Conservation (phyloP, 2,113 vertebrate genomes). For the Trematocara nigrifrons region DNA sequence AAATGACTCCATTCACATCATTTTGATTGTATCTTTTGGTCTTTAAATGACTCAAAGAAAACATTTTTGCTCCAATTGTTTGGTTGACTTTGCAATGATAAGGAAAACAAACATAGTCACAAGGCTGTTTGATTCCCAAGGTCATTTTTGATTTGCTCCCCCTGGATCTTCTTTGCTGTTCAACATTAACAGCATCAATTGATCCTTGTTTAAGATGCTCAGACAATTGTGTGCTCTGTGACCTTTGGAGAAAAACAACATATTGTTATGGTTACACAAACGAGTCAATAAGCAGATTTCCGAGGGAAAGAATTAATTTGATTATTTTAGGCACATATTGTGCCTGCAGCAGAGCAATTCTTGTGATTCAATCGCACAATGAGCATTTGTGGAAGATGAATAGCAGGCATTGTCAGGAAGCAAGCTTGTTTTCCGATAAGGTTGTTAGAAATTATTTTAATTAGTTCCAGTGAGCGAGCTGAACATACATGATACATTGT, state of each 20-base stretch:
- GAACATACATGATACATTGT: constrained; percentile 77
- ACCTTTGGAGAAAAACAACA: constrained; percentile 70
- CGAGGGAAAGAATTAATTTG: constrained; percentile 67
- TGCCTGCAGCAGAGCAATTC: constrained; percentile 70
- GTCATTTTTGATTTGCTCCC: constrained; percentile 2
- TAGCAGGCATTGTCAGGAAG: constrained; percentile 61
- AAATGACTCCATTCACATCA: background rate
- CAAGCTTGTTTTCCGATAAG: constrained; percentile 80
- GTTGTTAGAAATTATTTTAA: constrained; percentile 89
- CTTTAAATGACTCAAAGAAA: constrained; percentile 1
- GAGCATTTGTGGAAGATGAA: constrained; percentile 71
- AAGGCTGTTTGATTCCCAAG: constrained; percentile 23
- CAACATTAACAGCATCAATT: constrained; percentile 31
- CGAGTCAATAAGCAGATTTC: constrained; percentile 58
- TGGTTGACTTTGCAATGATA: constrained; percentile 38
- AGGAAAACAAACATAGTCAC: constrained; percentile 45
- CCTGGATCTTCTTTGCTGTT: constrained; percentile 3
- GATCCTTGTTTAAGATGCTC: constrained; percentile 17
- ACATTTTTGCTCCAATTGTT: constrained; percentile 42
- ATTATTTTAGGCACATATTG: constrained; percentile 76
- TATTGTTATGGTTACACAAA: constrained; percentile 74
- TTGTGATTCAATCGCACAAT: constrained; percentile 77
- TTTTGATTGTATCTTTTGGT: background rate
- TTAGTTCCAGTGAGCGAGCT: constrained; percentile 79
- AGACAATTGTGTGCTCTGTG: constrained; percentile 38